Evolutionary conservation across 2,113 vertebrate species (phyloP).

Genomic region (Cairina moschata): DNA sequence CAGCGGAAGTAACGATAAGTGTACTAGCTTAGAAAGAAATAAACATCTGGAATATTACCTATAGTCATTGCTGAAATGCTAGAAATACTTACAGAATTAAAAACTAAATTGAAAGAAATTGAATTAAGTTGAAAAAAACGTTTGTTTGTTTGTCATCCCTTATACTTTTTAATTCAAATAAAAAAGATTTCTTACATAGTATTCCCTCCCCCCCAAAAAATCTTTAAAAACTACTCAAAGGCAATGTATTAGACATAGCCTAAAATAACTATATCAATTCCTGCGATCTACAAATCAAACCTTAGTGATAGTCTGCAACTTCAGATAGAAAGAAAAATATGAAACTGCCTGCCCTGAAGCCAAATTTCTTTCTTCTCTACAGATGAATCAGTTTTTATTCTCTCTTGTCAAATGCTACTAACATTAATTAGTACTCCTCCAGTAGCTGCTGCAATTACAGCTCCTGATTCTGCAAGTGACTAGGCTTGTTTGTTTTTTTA

Average conservation of each 20-base stretch:
- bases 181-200: background rate
- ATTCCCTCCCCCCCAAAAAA: background rate
- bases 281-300: background rate
- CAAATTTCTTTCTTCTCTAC: constrained; percentile 18
- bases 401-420: background rate
- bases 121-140: background rate
- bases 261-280: background rate
- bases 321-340: background rate
- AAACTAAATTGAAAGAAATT: background rate
- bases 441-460: background rate
- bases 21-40: background rate
- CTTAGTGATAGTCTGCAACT: background rate
- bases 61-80: background rate
- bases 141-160: background rate
- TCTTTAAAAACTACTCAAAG: background rate
- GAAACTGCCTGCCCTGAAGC: background rate
- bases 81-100: background rate
- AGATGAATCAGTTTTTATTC: background rate
- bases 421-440: background rate
- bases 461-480: background rate
- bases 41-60: background rate
- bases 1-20: background rate
- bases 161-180: background rate
- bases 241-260: background rate
- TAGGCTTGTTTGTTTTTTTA: background rate